Evolutionary conservation across 2,888 invertebrate species (phyloP).

Genomic region (Copidosoma aretas): DNA sequence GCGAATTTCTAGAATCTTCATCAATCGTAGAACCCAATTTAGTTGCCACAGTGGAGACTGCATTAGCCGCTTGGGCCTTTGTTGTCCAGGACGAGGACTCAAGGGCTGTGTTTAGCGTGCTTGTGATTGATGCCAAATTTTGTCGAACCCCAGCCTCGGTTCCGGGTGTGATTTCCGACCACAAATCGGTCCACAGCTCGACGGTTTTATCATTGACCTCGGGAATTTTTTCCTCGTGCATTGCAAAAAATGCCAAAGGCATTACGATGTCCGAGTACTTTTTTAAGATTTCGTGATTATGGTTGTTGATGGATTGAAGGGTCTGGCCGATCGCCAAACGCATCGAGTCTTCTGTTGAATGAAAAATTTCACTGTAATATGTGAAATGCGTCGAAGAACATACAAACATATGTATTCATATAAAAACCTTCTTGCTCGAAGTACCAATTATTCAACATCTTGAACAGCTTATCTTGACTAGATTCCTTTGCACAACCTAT

Average conservation of each 20-base stretch:
- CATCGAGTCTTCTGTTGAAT: constrained; percentile 71
- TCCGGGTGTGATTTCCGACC: constrained; percentile 90
- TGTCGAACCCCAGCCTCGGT: constrained; percentile 79
- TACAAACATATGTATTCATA: background rate
- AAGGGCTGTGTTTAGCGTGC: constrained; percentile 74
- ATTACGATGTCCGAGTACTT: constrained; percentile 77
- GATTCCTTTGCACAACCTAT: constrained; percentile 81
- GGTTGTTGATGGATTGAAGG: constrained; percentile 81
- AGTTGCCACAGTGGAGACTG: constrained; percentile 80
- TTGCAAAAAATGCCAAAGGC: constrained; percentile 87
- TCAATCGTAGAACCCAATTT: constrained; percentile 73
- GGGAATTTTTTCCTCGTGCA: constrained; percentile 81
- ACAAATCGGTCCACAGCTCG: constrained; percentile 85
- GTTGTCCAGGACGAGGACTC: constrained; percentile 87
- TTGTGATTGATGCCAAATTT: constrained; percentile 76
- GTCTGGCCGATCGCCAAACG: constrained; percentile 77
- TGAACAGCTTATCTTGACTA: constrained; percentile 72
- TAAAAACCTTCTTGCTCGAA: constrained; percentile 70
- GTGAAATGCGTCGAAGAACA: no score
- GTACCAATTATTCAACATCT: constrained; percentile 71
- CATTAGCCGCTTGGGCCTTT: constrained; percentile 83
- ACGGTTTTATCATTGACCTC: constrained; percentile 70
- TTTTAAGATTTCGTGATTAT: constrained; percentile 82
- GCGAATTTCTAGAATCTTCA: constrained; percentile 69
- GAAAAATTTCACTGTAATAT: no score